Percentiles rank a stretch among this genome's conserved stretches.
Evolutionary conservation across 2,797 vertebrate species (phyloP).

Genomic region (Anomalospiza imberbis): DNA sequence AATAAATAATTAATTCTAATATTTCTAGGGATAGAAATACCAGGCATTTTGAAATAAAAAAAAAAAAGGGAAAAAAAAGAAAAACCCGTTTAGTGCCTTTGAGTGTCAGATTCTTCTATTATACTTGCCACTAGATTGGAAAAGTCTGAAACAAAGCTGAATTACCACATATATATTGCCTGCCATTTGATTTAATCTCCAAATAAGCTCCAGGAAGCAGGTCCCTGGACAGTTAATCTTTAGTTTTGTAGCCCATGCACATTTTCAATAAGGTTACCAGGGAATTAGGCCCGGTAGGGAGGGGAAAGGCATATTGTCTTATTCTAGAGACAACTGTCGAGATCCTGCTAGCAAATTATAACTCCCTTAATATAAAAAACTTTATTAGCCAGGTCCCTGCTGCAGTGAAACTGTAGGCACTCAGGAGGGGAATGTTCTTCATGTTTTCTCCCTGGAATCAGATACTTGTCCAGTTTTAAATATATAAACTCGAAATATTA

Average conservation of each 20-base stretch:
- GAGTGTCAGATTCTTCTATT: conserved; percentile 61
- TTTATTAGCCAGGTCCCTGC: conserved; percentile 41
- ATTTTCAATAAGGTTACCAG: conserved; percentile 78
- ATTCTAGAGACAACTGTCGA: conserved; percentile 62
- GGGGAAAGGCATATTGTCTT: conserved; percentile 67
- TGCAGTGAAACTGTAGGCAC: neutral
- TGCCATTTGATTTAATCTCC: conserved; percentile 82
- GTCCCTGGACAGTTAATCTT: conserved; percentile 78
- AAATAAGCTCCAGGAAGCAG: conserved; percentile 77
- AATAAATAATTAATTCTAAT: conserved; percentile 64
- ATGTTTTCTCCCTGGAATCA: neutral
- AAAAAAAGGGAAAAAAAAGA: neutral
- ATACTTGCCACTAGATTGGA: conserved; percentile 44
- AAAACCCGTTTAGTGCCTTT: conserved; percentile 42
- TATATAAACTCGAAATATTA: neutral
- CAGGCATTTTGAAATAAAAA: conserved; percentile 4
- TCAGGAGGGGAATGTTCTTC: neutral
- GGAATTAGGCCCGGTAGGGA: conserved; percentile 71
- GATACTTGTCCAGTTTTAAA: neutral
- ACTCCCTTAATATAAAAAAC: conserved; percentile 61
- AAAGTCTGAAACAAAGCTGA: conserved; percentile 69
- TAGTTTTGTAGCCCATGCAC: conserved; percentile 78
- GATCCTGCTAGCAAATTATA: conserved; percentile 63
- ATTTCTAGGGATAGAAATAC: conserved; percentile 52
- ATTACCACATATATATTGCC: conserved; percentile 76